Evolutionary conservation across 1,140 invertebrate genomes (phyloP).

Genomic region (Meloidogyne exigua): DNA sequence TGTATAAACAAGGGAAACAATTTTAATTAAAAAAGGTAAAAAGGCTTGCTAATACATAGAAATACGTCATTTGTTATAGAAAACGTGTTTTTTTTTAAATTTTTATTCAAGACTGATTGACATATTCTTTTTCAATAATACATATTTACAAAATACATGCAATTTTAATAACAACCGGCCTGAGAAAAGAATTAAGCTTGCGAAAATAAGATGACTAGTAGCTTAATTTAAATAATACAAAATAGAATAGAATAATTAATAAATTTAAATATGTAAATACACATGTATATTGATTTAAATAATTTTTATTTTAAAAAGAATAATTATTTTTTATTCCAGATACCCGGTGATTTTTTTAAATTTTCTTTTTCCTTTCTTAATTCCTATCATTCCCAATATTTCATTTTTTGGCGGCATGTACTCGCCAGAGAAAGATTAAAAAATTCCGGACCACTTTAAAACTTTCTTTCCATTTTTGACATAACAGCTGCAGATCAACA

Average conservation of each 20-base stretch:
- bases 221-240: neutral
- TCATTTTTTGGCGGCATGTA: neutral
- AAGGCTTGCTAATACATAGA: neutral
- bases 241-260: neutral
- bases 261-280: too few relatives aligned
- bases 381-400: neutral
- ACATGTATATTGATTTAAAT: neutral
- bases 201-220: neutral
- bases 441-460: neutral
- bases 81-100: neutral
- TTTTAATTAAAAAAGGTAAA: neutral
- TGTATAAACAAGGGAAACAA: neutral
- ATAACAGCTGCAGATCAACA: neutral
- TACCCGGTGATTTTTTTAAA: constrained; percentile 8
- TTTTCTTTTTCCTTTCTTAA: neutral
- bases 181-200: neutral
- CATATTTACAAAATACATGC: neutral
- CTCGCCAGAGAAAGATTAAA: neutral
- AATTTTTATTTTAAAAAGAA: neutral
- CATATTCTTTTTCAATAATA: neutral
- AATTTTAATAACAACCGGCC: neutral
- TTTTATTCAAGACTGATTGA: constrained; percentile 5
- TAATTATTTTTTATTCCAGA: neutral
- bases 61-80: neutral
- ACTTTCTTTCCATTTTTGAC: neutral